A percentile compares a stretch with the other conserved stretches of the same genome.
Conservation (phyloP, 2,888 invertebrate genomes). For the Lymantria dispar region DNA sequence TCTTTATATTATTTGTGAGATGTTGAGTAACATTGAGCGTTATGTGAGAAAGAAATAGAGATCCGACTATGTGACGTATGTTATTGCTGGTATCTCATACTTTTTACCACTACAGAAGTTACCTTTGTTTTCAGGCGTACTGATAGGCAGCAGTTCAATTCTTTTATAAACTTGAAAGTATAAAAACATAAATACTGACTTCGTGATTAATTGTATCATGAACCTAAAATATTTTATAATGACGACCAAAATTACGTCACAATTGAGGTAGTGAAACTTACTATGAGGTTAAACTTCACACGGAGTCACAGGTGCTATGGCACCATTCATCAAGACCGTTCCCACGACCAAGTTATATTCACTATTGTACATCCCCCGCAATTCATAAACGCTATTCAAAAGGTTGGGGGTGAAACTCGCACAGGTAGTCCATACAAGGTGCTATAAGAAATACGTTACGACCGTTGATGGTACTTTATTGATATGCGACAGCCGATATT, state of each 20-base stretch:
- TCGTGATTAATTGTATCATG: not conserved
- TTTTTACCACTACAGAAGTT: too few species aligned
- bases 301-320: constrained; percentile 62
- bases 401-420: constrained; percentile 66
- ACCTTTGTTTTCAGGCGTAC: too few species aligned
- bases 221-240: not conserved
- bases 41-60: too few species aligned
- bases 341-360: constrained; percentile 64
- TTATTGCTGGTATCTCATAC: too few species aligned
- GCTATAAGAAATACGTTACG: constrained; percentile 59
- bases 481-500: not conserved
- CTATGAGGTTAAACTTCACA: constrained; percentile 31
- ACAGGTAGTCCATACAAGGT: constrained; percentile 53
- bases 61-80: too few species aligned
- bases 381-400: constrained; percentile 52
- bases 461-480: constrained; percentile 44
- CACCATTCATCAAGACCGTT: constrained; percentile 53
- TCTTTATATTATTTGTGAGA: too few species aligned
- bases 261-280: constrained; percentile 13
- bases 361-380: constrained; percentile 61
- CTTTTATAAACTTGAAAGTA: too few species aligned
- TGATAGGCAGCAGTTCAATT: too few species aligned
- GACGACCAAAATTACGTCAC: not conserved
- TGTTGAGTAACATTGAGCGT: too few species aligned
- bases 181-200: not conserved